phyloP scores from a whole-genome alignment of 2,113 vertebrate species.

The Seriola aureovittata region DNA sequence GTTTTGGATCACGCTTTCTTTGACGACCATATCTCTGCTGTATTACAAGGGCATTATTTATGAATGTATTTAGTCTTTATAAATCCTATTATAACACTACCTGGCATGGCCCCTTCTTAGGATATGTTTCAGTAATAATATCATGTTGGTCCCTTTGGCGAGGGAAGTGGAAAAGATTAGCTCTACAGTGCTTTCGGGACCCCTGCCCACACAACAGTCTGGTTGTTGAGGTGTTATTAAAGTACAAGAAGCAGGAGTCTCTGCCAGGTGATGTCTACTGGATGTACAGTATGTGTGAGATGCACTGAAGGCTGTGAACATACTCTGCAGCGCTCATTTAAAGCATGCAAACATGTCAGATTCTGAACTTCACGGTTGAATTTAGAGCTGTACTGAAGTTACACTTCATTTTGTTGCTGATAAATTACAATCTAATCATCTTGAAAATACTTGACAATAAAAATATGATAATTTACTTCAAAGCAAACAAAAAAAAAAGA shows the following conservation, averaged over 20 bases:
- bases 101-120: not conserved
- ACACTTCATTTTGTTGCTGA: not conserved
- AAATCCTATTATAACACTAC: slow-evolving; percentile 30
- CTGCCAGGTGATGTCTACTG: not conserved
- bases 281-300: slow-evolving; percentile 4
- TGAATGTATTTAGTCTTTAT: slow-evolving; percentile 33
- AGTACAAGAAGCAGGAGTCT: not conserved
- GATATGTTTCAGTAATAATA: slow-evolving; percentile 19
- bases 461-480: no score
- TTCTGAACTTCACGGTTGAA: not conserved
- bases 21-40: slow-evolving; percentile 25
- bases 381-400: not conserved
- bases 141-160: slow-evolving; percentile 17
- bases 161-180: slow-evolving; percentile 24
- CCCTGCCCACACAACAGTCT: not conserved
- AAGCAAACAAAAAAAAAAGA: no score
- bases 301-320: not conserved
- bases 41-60: slow-evolving; percentile 51
- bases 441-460: no score
- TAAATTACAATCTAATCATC: not conserved
- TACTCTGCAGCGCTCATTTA: not conserved
- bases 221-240: slow-evolving; percentile 27
- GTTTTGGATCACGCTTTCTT: slow-evolving; percentile 27
- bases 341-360: not conserved
- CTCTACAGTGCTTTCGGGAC: slow-evolving; percentile 4